Evolutionary conservation across 2,888 invertebrate species (phyloP).

Genomic region (Lacanobia oleracea): DNA sequence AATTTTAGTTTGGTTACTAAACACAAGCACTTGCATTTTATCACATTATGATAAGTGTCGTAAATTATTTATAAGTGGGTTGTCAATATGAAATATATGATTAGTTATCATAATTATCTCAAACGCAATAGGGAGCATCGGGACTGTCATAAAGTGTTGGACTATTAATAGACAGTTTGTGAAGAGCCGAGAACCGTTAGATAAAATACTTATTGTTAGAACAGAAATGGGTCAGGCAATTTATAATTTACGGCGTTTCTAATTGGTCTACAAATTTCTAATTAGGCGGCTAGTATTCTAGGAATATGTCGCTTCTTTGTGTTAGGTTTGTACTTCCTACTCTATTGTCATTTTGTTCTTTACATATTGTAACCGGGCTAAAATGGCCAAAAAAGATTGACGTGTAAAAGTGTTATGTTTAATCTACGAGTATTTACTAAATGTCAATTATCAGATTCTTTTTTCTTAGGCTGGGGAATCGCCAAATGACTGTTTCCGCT

Average conservation of each 20-base stretch:
- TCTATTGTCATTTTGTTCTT: not conserved
- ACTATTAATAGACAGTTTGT: slow-evolving; percentile 41
- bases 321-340: not conserved
- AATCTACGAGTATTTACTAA: too few species aligned
- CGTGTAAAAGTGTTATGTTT: too few species aligned
- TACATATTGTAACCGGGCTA: not conserved
- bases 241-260: slow-evolving; percentile 1
- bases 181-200: slow-evolving; percentile 19
- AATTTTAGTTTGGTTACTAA: not conserved
- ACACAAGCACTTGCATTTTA: not conserved
- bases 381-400: too few species aligned
- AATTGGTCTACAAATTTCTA: slow-evolving; percentile 12
- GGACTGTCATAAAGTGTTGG: slow-evolving; percentile 29
- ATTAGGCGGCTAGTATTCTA: slow-evolving; percentile 8
- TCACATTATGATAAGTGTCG: slow-evolving; percentile 1
- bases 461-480: too few species aligned
- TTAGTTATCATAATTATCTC: slow-evolving; percentile 47
- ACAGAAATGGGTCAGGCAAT: slow-evolving; percentile 19
- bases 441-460: too few species aligned
- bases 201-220: slow-evolving; percentile 29
- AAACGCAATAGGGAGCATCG: slow-evolving; percentile 51
- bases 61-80: slow-evolving; percentile 57
- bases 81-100: slow-evolving; percentile 46
- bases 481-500: too few species aligned
- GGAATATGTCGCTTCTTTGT: not conserved